phyloP scores from a whole-genome alignment of 2,888 invertebrate genomes.

The Tenthredo scrophulariae region DNA sequence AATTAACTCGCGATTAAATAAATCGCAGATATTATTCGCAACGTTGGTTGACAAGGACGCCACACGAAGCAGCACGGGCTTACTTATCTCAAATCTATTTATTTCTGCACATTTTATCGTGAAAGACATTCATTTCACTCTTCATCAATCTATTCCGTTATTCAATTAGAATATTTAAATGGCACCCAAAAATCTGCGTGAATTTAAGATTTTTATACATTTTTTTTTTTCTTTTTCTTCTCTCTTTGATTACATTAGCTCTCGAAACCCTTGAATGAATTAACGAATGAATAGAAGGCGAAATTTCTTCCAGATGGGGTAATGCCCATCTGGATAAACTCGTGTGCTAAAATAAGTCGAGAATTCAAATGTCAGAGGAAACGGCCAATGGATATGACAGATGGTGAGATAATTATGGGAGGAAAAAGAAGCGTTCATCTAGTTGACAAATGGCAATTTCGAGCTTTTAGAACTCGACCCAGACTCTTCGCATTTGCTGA shows the following conservation, averaged over 20 bases:
- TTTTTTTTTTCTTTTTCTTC: background rate
- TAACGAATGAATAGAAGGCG: background rate
- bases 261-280: background rate
- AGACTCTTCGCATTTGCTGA: background rate
- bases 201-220: background rate
- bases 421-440: background rate
- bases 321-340: no score
- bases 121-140: background rate
- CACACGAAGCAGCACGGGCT: constrained; percentile 46
- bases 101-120: no score
- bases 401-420: constrained; percentile 11
- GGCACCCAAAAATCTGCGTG: background rate
- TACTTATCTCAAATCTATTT: background rate
- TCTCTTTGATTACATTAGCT: background rate
- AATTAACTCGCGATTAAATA: constrained; percentile 21
- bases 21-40: constrained; percentile 28
- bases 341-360: background rate
- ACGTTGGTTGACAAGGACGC: constrained; percentile 54
- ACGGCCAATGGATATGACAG: constrained; percentile 17
- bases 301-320: background rate
- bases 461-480: background rate
- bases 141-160: background rate
- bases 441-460: background rate
- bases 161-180: background rate
- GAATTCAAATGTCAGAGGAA: constrained; percentile 14